These are phyloP conservation scores for Apis dorsata DNA, from an alignment of 1,140 invertebrate genomes.

Conservation along the genomic window DNA sequence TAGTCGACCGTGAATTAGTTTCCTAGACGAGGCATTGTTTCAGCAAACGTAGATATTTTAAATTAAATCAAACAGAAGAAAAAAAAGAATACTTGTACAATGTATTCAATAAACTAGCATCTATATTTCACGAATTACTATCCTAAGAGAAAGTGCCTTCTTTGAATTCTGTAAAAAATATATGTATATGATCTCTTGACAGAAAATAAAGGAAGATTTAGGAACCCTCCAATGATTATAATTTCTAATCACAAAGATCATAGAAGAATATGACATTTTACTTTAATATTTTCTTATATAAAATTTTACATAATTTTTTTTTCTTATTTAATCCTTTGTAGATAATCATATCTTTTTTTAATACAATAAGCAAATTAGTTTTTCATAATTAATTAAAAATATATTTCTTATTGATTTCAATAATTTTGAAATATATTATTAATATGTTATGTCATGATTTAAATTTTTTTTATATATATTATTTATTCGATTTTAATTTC, in stretches of 20 bases:
- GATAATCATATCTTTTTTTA: too few relatives aligned
- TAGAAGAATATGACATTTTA: too few relatives aligned
- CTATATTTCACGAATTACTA: neutral
- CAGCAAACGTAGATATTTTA: neutral
- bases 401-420: too few relatives aligned
- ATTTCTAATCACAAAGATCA: too few relatives aligned
- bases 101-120: neutral
- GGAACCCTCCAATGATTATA: neutral
- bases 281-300: neutral
- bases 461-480: too few relatives aligned
- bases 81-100: neutral
- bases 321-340: neutral
- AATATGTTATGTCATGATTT: too few relatives aligned
- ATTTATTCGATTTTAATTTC: too few relatives aligned
- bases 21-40: neutral
- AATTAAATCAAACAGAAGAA: neutral
- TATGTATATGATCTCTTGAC: neutral
- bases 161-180: neutral
- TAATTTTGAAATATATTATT: too few relatives aligned
- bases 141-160: neutral
- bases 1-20: slow-evolving; percentile 1
- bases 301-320: neutral
- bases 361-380: too few relatives aligned
- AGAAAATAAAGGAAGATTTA: neutral
- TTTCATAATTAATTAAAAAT: too few relatives aligned